Evolutionary conservation across 2,888 invertebrate genomes (phyloP), one percentile per base, ranked within the genome.

Genomic region (Drosophila mimetica): DNA sequence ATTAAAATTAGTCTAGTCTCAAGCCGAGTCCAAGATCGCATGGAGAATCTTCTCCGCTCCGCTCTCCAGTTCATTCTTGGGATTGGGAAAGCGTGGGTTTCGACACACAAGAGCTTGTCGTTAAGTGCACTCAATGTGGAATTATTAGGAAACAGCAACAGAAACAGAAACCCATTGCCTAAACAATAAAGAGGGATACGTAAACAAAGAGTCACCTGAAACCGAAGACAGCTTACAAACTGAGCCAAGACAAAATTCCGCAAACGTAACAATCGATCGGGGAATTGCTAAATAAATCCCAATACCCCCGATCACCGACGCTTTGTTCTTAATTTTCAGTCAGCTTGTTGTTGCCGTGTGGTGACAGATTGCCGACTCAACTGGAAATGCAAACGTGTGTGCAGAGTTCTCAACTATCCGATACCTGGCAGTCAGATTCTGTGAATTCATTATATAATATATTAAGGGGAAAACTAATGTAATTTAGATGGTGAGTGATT

Each of bases 241-340:
- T 25, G 30, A 30, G n/a, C 46, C 22, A 51, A 20, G 58, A 14
- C 7, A 53, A 34, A 58, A 60, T 67, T 67, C 52, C 30, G 79
- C 76, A 47, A 44, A 47, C 41, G 20, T 11, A 51, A 74, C 64
- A 61, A 74, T 74, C 42, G 74, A 77, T 54, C 16, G 39, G 5
- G 20, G n/a, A 39, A 44, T 18, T 16, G 51, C 18, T 32, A 60
- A 25, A 25, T 32, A 60, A 71, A 60, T 47, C 16, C 46, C 48
- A 34, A 42, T 20, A 46, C 41, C 46, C 37, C 36, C 41, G 32
- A 42, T 14, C 57, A 16, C 37, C 50, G 46, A 13, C 16, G 51
- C 54, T 6, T 18, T 36, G 39, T 59, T 47, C 25, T 48, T 50
- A 42, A 28, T 57, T 59, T 55, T 34, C 37, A 16, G 32, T 8